Base-by-base conservation (phyloP, 2,113 vertebrate species). In the Copsychus sechellarum region DNA sequence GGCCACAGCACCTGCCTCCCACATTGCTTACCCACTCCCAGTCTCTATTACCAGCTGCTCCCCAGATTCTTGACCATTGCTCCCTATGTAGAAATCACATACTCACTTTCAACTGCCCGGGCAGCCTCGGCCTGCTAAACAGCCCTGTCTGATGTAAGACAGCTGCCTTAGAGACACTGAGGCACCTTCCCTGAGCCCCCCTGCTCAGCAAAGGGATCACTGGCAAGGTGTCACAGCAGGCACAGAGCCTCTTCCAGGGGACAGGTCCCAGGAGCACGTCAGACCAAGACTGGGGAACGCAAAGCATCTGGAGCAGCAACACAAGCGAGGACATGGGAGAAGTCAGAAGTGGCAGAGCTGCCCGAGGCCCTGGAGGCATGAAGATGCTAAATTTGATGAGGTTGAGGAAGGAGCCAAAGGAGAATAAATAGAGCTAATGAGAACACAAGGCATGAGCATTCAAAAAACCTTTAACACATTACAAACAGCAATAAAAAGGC, bases 401-500 rank as follows among this genome's bases (percentile, higher is more conserved):
- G 61, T 2, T 90, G 86, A 93, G 82, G 90, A 96, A 94, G 80
- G 80, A 96, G 94, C 93, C 94, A 96, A 92, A 96, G 86, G 79
- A 96, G 76, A 93, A 94, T 94, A 95, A 96, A 96, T 90, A 94
- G 76, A 93, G 69, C 88, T 95, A 95, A 95, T 95, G 94, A 95
- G 93, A 96, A 93, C 94, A 95, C 93, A 95, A 95, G 94, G 89
- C 95, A 88, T 58, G 91, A 95, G 84, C 70, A 93, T 93, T 90
- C 92, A 81, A 87, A 96, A 96, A 96, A 71, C 88, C 93, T 95
- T 95, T 96, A 95, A 94, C 96, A 96, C 90, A 34, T 48, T 95
- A 80, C 97, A 94, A 96, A 96, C 77, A 94, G 92, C 94, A 96
- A 96, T 96, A 96, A 96, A 97, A 97, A 96, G 94, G 93, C 95